Evolutionary conservation across 2,888 invertebrate genomes (phyloP).

Genomic region (Argyra leucocephala): DNA sequence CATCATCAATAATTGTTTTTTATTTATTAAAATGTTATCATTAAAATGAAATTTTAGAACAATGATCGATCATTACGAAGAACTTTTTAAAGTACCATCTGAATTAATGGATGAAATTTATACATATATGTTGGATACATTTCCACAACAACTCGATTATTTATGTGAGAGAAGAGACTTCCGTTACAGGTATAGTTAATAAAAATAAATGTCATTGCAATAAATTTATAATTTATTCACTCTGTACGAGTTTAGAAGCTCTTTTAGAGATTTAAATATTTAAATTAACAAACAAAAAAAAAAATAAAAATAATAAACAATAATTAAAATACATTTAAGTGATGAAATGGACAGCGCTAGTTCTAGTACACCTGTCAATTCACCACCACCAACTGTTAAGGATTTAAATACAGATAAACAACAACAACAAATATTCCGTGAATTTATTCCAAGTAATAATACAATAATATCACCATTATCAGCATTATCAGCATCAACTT

Average conservation of each 20-base stretch:
- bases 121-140: slow-evolving; percentile 71
- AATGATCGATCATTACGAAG: slow-evolving; percentile 62
- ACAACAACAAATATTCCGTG: slow-evolving; percentile 11
- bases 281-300: no score
- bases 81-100: slow-evolving; percentile 66
- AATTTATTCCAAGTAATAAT: slow-evolving; percentile 15
- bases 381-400: slow-evolving; percentile 22
- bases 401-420: slow-evolving; percentile 10
- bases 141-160: slow-evolving; percentile 70
- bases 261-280: no score
- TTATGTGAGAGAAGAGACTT: slow-evolving; percentile 41
- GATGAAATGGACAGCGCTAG: slow-evolving; percentile 25
- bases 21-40: background rate
- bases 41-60: slow-evolving; percentile 34
- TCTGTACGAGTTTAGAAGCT: no score
- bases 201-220: no score
- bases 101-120: slow-evolving; percentile 80
- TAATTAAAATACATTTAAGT: no score
- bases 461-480: slow-evolving; percentile 12
- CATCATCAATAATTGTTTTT: no score
- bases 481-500: slow-evolving; percentile 16
- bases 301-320: no score
- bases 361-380: slow-evolving; percentile 24
- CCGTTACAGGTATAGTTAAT: background rate
- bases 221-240: no score